Evolutionary conservation across 2,888 invertebrate genomes (phyloP), one percentile per base, ranked within the genome.

Genomic region (Drosophila paramelanica): DNA sequence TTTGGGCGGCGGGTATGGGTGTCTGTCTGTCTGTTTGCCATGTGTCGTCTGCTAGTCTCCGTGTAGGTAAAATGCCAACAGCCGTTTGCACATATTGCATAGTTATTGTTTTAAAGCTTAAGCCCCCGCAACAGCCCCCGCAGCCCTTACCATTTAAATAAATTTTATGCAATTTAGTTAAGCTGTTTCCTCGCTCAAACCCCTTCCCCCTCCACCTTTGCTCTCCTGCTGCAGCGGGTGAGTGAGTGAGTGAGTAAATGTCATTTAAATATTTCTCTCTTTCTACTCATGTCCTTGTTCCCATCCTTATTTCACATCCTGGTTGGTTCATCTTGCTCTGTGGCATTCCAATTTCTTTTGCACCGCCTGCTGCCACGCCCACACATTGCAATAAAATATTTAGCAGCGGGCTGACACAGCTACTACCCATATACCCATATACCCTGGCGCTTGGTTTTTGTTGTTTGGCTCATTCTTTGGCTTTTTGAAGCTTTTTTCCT

Each of bases 111-210:
- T 89, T 89, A 89, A 89, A 87, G 84, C 84, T 76, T 87, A 86
- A 64, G 67, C 67, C 51, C 31, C 42, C 13, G 0, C 49, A 46
- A 52, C 52, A 20, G 46, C 43, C 14, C 17, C 38, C 5, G 17
- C 17, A 14, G 59, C 14, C 50, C 53, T 55, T 65, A 69, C 75
- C 82, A 89, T 89, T 86, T 86, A 89, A 88, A 86, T 86, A 86
- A 89, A 86, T 86, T 88, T 88, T 88, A 89, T 86, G 89, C 85
- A 86, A 86, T 89, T 86, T 89, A 86, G 88, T 76, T 88, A 86
- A 86, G 85, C 89, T 89, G 78, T 85, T 69, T 61, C 60, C 62
- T 39, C 43, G n/a, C 59, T 10, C 14, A n/a, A 27, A 27, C 8
- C 41, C 20, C 36, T 36, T 7, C 13, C 13, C 7, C 46, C 36